Evolutionary conservation across 1,140 invertebrate genomes (phyloP).

Genomic region (Orius insidiosus): DNA sequence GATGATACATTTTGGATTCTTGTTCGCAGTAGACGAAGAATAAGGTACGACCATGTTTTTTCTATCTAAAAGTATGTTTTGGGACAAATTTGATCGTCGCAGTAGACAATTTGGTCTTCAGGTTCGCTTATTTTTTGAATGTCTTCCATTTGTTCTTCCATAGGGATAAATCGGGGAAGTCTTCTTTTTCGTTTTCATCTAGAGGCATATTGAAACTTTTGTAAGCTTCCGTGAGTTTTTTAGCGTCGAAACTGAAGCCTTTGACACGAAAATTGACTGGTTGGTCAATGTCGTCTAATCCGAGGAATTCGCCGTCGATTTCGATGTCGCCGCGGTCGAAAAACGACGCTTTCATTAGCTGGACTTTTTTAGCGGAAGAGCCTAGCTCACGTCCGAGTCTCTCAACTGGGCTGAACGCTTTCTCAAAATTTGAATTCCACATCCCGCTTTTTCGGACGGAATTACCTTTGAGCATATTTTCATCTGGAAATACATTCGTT

Average conservation of each 20-base stretch:
- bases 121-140: too few relatives aligned
- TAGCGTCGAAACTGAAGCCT: conserved; percentile 7
- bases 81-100: too few relatives aligned
- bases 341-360: conserved; percentile 75
- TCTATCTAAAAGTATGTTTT: not conserved
- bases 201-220: conserved; percentile 5
- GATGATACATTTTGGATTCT: conserved; percentile 6
- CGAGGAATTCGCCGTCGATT: conserved; percentile 14
- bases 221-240: conserved; percentile 9
- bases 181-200: not conserved
- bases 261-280: conserved; percentile 8
- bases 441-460: too few relatives aligned
- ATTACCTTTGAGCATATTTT: conserved; percentile 6
- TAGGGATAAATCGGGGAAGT: too few relatives aligned
- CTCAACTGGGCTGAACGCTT: conserved; percentile 30
- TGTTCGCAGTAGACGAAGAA: too few relatives aligned
- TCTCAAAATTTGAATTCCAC: too few relatives aligned
- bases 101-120: too few relatives aligned
- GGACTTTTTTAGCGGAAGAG: conserved; percentile 45
- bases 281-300: conserved; percentile 12
- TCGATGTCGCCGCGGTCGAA: conserved; percentile 31
- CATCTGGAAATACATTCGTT: conserved; percentile 12
- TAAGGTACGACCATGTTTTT: too few relatives aligned
- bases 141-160: too few relatives aligned
- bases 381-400: conserved; percentile 37